Evolutionary conservation across 2,113 vertebrate species (phyloP).

Genomic region (Bothrops jararaca): DNA sequence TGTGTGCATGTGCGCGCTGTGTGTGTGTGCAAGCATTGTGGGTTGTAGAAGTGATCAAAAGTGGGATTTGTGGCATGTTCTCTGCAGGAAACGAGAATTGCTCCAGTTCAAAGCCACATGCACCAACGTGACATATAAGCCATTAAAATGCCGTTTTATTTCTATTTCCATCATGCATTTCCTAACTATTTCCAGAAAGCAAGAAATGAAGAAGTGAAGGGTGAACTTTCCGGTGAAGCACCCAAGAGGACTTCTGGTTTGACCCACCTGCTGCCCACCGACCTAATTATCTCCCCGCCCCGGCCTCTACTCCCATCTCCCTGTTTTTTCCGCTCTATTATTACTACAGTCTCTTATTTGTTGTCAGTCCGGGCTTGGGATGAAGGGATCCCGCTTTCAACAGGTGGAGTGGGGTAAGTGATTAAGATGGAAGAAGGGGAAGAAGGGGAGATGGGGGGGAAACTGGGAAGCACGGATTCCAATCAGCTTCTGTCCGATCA

Average conservation of each 20-base stretch:
- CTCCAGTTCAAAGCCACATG: constrained; percentile 97
- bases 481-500: not conserved
- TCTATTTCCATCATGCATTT: constrained; percentile 84
- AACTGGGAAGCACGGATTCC: not conserved
- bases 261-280: constrained; percentile 37
- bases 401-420: constrained; percentile 91
- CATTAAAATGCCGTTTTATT: constrained; percentile 95
- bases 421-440: constrained; percentile 39
- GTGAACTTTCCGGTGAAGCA: constrained; percentile 76
- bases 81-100: constrained; percentile 94
- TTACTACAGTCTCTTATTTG: not conserved
- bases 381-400: constrained; percentile 76
- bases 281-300: constrained; percentile 22
- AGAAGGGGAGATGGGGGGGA: not conserved
- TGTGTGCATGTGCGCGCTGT: not conserved
- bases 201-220: constrained; percentile 74
- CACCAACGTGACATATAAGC: constrained; percentile 92
- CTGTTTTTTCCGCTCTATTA: not conserved
- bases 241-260: constrained; percentile 67
- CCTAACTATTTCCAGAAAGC: constrained; percentile 82
- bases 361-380: constrained; percentile 60
- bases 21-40: constrained; percentile 78
- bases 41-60: constrained; percentile 95
- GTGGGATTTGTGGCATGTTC: constrained; percentile 96
- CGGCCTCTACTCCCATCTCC: not conserved